A percentile compares a stretch with the other conserved stretches of the same genome.
phyloP scores from a whole-genome alignment of 1,140 invertebrate genomes.

The Yoshiicerus persimilis region DNA sequence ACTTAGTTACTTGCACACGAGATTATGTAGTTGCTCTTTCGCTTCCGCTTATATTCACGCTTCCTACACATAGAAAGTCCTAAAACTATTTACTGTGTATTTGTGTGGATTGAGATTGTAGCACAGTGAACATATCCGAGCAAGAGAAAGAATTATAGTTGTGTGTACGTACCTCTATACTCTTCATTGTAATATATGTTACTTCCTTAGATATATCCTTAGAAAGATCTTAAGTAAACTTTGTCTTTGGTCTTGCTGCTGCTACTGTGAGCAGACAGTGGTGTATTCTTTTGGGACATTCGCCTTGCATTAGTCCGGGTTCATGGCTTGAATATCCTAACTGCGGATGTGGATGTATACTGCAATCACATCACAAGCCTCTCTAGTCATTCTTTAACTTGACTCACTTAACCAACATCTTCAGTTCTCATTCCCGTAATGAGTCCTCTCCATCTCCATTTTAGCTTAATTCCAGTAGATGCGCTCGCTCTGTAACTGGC shows the following conservation, averaged over 20 bases:
- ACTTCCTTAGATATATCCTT: not conserved
- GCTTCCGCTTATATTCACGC: not conserved
- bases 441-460: slow-evolving; percentile 18
- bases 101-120: not conserved
- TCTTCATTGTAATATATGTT: not conserved
- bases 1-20: not conserved
- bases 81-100: not conserved
- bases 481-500: not conserved
- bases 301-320: not conserved
- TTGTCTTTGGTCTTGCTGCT: not conserved
- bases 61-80: not conserved
- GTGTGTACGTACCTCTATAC: not conserved
- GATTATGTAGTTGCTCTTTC: slow-evolving; percentile 6
- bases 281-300: slow-evolving; percentile 4
- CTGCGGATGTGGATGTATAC: not conserved
- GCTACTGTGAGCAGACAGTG: not conserved
- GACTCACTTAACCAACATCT: slow-evolving; percentile 8
- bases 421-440: slow-evolving; percentile 3
- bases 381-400: slow-evolving; percentile 10
- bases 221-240: not conserved
- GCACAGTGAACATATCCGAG: not conserved
- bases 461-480: slow-evolving; percentile 9
- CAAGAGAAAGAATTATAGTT: not conserved
- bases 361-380: not conserved
- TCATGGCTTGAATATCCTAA: not conserved